phyloP scores from a whole-genome alignment of 2,113 vertebrate genomes.

The Procavia capensis region DNA sequence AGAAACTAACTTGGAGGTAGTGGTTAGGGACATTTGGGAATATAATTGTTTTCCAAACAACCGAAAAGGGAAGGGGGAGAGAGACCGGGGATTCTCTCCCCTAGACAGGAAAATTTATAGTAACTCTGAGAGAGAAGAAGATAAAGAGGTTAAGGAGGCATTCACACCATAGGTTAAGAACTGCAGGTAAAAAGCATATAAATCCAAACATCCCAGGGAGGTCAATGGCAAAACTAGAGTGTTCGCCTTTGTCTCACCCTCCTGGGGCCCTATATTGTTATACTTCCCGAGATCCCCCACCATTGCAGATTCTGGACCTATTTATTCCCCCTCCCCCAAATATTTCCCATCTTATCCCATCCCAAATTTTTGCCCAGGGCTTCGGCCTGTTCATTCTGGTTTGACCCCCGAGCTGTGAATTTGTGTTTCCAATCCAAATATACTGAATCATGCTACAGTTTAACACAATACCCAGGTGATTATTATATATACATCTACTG shows the following conservation, averaged over 20 bases:
- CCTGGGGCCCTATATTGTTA: not conserved
- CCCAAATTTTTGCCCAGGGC: not conserved
- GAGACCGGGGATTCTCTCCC: not conserved
- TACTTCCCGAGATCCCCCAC: not conserved
- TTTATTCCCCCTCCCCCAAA: not conserved
- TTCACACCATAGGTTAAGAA: not conserved
- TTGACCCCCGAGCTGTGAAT: too few species aligned
- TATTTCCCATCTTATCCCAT: not conserved
- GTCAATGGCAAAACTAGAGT: not conserved
- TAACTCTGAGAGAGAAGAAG: not conserved
- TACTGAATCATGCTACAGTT: too few species aligned
- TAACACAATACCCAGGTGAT: too few species aligned
- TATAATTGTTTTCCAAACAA: slow-evolving; percentile 2
- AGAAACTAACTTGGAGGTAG: not conserved
- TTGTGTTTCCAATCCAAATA: too few species aligned
- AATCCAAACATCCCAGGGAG: not conserved
- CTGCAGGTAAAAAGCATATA: not conserved
- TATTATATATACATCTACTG: too few species aligned
- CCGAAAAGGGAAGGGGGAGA: not conserved
- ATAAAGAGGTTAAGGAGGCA: not conserved
- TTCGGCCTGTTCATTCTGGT: too few species aligned
- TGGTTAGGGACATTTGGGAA: not conserved
- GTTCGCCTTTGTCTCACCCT: not conserved
- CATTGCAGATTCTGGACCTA: not conserved
- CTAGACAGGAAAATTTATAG: not conserved